phyloP scores from a whole-genome alignment of 2,797 vertebrate genomes.

The Basileuterus tristriatus region DNA sequence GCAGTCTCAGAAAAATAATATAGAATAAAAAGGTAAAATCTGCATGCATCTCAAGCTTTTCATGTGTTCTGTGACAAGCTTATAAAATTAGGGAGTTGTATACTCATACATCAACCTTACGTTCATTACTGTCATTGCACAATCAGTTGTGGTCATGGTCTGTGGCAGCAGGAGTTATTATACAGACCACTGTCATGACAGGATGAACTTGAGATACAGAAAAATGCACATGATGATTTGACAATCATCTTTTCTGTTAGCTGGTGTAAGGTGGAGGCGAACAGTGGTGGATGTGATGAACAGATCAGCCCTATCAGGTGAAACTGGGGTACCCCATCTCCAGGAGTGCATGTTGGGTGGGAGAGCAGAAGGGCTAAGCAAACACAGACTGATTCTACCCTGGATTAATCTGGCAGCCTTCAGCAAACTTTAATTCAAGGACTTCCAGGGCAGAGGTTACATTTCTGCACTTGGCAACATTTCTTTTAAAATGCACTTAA shows the following conservation, averaged over 20 bases:
- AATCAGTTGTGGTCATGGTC: neutral
- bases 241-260: neutral
- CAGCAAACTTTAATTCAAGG: slow-evolving; percentile 42
- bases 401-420: slow-evolving; percentile 36
- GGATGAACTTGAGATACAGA: neutral
- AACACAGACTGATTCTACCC: neutral
- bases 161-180: neutral
- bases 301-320: neutral
- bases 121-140: fast-evolving
- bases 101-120: fast-evolving
- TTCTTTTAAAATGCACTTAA: neutral
- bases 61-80: fast-evolving
- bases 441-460: slow-evolving; percentile 5
- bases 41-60: neutral
- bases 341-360: neutral
- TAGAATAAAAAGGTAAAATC: neutral
- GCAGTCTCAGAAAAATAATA: neutral
- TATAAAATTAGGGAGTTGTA: neutral
- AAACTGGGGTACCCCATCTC: neutral
- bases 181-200: neutral
- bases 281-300: neutral
- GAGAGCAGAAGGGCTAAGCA: slow-evolving; percentile 5
- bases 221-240: neutral
- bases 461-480: slow-evolving; percentile 14
- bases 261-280: neutral